Percentiles rank a stretch among this genome's conserved stretches.
phyloP scores from a whole-genome alignment of 2,888 invertebrate species.

The Drosophila limbata region DNA sequence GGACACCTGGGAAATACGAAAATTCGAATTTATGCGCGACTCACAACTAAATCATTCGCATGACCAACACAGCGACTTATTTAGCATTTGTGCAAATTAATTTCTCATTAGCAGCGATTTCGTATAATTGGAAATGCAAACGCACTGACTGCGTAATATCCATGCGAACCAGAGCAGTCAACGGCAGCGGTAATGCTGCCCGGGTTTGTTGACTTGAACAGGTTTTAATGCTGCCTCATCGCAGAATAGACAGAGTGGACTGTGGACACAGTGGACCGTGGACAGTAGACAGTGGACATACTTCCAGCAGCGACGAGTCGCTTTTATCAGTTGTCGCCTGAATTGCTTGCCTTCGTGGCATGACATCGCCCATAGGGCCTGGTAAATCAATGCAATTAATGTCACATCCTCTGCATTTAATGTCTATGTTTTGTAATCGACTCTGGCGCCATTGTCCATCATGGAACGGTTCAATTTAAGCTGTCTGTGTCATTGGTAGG shows the following conservation, averaged over 20 bases:
- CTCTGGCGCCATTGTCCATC: conserved; percentile 60
- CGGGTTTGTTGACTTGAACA: conserved; percentile 52
- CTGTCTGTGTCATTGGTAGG: conserved; percentile 7
- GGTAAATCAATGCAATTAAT: conserved; percentile 80
- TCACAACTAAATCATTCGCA: conserved; percentile 20
- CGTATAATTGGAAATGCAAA: conserved; percentile 69
- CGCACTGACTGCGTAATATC: conserved; percentile 40
- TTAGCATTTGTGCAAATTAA: conserved; percentile 72
- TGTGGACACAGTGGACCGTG: neutral
- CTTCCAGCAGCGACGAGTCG: conserved; percentile 4
- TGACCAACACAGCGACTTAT: conserved; percentile 13
- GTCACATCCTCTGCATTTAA: conserved; percentile 79
- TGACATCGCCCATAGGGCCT: conserved; percentile 45
- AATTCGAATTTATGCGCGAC: conserved; percentile 16
- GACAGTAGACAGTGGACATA: conserved; percentile 4
- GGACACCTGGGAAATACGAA: conserved; percentile 31
- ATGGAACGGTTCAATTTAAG: conserved; percentile 16
- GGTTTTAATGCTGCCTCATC: conserved; percentile 25
- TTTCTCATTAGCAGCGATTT: conserved; percentile 74
- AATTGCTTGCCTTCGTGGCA: conserved; percentile 22
- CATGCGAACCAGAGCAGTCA: conserved; percentile 11
- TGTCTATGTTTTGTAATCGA: conserved; percentile 79
- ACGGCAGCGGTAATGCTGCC: conserved; percentile 2
- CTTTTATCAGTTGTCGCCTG: conserved; percentile 52
- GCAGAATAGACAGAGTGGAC: neutral